phyloP scores from a whole-genome alignment of 2,797 vertebrate species.

The Gallinago stenura region DNA sequence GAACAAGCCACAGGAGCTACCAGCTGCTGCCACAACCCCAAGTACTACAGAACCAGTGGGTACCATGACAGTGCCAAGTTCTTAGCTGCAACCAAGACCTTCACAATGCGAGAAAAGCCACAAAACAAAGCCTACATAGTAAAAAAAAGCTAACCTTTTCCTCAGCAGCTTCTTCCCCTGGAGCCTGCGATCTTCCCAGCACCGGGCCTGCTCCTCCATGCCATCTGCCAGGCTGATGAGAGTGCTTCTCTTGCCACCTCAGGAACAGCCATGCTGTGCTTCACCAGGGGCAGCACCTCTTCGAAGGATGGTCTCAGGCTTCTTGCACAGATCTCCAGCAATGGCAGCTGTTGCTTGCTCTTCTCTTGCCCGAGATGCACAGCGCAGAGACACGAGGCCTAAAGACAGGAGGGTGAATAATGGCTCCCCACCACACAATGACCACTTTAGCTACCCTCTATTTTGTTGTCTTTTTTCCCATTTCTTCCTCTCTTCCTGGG shows the following conservation, averaged over 20 bases:
- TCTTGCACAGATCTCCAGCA: neutral
- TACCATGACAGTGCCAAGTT: rapidly evolving
- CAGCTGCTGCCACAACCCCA: neutral
- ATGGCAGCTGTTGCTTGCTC: neutral
- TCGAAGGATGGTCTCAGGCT: rapidly evolving
- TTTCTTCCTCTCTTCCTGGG: neutral
- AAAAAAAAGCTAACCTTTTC: neutral
- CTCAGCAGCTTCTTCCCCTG: rapidly evolving
- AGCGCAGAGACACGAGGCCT: neutral
- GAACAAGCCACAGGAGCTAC: neutral
- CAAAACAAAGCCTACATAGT: neutral
- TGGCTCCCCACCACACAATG: rapidly evolving
- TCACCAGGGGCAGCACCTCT: neutral
- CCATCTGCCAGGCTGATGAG: neutral
- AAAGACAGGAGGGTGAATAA: neutral
- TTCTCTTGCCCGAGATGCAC: neutral
- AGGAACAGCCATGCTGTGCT: neutral
- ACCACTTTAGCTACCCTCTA: neutral
- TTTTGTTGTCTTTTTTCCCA: neutral
- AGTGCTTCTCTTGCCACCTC: rapidly evolving
- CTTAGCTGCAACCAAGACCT: neutral
- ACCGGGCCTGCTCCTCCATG: neutral
- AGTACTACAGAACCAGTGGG: neutral
- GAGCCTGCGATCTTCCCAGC: neutral
- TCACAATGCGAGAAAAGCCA: rapidly evolving